These are phyloP conservation scores for Gryllus bimaculatus DNA, from an alignment of 1,140 invertebrate genomes.

Conservation along the genomic window DNA sequence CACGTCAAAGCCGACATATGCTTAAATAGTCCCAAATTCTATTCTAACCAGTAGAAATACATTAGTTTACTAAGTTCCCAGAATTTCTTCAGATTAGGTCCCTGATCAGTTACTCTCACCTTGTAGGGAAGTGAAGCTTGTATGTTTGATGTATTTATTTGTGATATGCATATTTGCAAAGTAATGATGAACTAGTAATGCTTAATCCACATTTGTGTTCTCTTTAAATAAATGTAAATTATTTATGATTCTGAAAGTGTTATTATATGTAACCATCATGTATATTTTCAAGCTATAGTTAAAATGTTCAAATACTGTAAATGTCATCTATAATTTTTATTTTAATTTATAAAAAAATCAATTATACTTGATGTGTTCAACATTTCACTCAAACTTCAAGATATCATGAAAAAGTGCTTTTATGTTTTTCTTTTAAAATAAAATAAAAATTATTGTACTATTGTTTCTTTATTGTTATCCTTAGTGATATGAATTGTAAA, in stretches of 20 bases:
- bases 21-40: not conserved
- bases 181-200: not conserved
- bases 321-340: conserved; percentile 14
- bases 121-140: not conserved
- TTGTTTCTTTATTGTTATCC: not conserved
- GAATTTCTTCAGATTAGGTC: not conserved
- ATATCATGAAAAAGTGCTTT: conserved; percentile 9
- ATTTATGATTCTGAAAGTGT: conserved; percentile 12
- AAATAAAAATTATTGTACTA: conserved; percentile 9
- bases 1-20: not conserved
- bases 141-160: conserved; percentile 17
- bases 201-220: conserved; percentile 15
- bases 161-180: conserved; percentile 16
- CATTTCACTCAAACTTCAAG: conserved; percentile 10
- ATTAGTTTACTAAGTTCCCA: conserved; percentile 5
- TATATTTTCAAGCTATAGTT: conserved; percentile 7
- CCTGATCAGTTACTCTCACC: not conserved
- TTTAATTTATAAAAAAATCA: conserved; percentile 14
- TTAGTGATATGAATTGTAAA: not conserved
- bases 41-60: conserved; percentile 1
- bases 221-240: conserved; percentile 9
- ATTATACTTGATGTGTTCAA: conserved; percentile 13
- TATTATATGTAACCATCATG: conserved; percentile 6
- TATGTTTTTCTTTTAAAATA: conserved; percentile 17
- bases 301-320: conserved; percentile 12